phyloP scores from a whole-genome alignment of 1,140 invertebrate genomes.

The Vanessa atalanta region DNA sequence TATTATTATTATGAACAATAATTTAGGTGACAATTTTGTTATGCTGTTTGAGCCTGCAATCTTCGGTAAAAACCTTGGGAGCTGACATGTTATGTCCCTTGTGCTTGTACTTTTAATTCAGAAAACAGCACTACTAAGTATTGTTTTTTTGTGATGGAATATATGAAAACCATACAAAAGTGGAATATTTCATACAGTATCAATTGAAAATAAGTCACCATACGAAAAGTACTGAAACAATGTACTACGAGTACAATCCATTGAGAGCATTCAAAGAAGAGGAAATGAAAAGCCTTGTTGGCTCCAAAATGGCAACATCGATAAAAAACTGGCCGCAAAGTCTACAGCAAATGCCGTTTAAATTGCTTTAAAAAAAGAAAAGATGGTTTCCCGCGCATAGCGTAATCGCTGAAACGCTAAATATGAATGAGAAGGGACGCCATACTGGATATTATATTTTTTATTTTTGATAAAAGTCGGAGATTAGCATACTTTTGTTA shows the following conservation, averaged over 20 bases:
- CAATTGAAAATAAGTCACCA: background rate
- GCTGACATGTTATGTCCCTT: no score
- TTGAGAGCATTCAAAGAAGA: constrained; percentile 46
- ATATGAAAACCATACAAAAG: background rate
- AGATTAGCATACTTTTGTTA: background rate
- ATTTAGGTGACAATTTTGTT: no score
- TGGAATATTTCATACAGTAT: background rate
- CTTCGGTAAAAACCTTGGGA: no score
- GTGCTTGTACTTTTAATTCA: no score
- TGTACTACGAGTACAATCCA: constrained; percentile 9
- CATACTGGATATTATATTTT: constrained; percentile 41
- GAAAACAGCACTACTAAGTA: no score
- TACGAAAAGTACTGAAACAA: constrained; percentile 11
- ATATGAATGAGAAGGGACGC: constrained; percentile 60
- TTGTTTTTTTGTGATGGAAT: background rate
- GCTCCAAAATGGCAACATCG: constrained; percentile 64
- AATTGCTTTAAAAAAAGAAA: constrained; percentile 67
- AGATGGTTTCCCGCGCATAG: constrained; percentile 47
- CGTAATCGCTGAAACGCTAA: constrained; percentile 65
- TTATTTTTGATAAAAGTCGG: background rate
- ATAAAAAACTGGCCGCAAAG: constrained; percentile 68
- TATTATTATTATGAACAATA: no score
- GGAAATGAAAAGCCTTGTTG: constrained; percentile 52
- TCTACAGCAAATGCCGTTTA: constrained; percentile 44
- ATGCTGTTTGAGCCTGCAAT: no score